Evolutionary conservation across 2,888 invertebrate species (phyloP).

Genomic region (Dione vanillae): DNA sequence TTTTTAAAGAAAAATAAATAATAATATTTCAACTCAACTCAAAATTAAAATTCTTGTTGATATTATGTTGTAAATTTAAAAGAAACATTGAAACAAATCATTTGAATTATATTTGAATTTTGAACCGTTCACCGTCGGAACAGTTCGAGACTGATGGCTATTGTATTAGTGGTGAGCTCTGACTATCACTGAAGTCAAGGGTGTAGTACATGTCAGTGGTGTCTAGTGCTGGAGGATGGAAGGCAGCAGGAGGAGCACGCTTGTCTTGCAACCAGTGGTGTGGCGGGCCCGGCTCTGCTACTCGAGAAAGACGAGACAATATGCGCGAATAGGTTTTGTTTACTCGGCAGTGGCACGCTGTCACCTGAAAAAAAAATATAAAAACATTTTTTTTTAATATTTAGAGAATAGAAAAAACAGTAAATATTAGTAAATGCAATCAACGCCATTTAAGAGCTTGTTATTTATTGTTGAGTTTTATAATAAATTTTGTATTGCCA

Average conservation of each 20-base stretch:
- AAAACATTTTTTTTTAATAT: no score
- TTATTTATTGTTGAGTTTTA: background rate
- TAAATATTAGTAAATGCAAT: background rate
- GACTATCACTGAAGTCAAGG: conserved; percentile 90
- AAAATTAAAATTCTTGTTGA: background rate
- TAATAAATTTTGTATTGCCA: background rate
- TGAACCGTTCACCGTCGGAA: conserved; percentile 80
- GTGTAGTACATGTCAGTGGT: conserved; percentile 91
- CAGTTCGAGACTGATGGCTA: conserved; percentile 82
- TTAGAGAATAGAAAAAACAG: no score
- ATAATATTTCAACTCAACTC: no score
- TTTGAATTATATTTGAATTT: conserved; percentile 68
- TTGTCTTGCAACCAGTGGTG: conserved; percentile 86
- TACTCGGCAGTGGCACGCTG: conserved; percentile 91
- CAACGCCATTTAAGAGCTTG: background rate
- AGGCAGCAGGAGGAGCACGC: conserved; percentile 61
- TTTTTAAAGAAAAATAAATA: no score
- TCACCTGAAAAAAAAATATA: conserved; percentile 80
- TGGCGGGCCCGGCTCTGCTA: conserved; percentile 64
- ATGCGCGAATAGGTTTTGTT: conserved; percentile 90
- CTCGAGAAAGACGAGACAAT: conserved; percentile 82
- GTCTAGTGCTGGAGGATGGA: conserved; percentile 79
- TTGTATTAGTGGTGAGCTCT: conserved; percentile 90
- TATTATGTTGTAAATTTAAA: background rate
- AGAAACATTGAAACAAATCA: background rate